Conservation (phyloP, 1,140 invertebrate genomes). For the Oreohelix idahoensis region DNA sequence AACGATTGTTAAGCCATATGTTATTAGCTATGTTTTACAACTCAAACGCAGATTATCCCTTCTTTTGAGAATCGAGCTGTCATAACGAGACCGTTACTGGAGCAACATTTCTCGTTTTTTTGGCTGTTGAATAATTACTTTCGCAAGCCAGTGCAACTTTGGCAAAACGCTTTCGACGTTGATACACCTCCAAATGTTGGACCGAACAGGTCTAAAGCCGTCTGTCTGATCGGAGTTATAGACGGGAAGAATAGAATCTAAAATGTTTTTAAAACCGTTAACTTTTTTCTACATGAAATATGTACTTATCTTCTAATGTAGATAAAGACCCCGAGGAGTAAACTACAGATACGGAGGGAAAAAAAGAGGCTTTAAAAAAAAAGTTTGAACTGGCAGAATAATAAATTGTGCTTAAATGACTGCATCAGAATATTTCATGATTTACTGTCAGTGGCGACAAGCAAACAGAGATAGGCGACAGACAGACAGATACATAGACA, state of each 20-base stretch:
- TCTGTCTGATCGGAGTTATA: neutral
- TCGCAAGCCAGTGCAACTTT: neutral
- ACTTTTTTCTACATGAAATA: neutral
- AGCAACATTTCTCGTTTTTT: neutral
- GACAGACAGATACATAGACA: no score
- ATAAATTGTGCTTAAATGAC: no score
- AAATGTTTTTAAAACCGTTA: neutral
- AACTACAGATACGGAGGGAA: no score
- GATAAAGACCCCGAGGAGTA: no score
- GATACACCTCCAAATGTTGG: neutral
- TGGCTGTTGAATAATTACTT: neutral
- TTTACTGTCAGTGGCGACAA: no score
- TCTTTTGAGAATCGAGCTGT: slow-evolving; percentile 25
- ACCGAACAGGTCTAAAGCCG: neutral
- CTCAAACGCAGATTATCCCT: slow-evolving; percentile 12
- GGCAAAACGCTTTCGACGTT: neutral
- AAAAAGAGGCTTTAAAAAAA: no score
- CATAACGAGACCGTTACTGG: slow-evolving; percentile 16
- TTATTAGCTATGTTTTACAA: slow-evolving; percentile 30
- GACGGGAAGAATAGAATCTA: neutral
- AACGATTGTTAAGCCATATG: slow-evolving; percentile 29
- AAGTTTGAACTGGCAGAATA: no score
- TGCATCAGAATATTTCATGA: no score
- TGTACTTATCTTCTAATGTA: no score
- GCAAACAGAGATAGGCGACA: no score